A percentile compares a stretch with the other conserved stretches of the same genome.
phyloP scores from a whole-genome alignment of 2,888 invertebrate species.

The Tiliacea citrago region DNA sequence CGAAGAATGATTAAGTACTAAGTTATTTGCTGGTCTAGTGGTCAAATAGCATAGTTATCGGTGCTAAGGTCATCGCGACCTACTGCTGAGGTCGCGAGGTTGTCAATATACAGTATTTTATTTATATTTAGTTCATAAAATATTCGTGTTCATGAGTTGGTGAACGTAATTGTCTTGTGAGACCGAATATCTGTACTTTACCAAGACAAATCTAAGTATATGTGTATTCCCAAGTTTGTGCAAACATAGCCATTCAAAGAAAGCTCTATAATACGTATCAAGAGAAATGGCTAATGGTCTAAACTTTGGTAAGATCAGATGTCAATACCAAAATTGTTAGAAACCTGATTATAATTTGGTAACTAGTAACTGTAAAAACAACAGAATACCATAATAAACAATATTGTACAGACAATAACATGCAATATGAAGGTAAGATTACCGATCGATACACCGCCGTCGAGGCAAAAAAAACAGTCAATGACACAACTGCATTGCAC shows the following conservation, averaged over 20 bases:
- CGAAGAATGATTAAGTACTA: slow-evolving; percentile 23
- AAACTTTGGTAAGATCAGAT: background rate
- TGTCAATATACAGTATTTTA: slow-evolving; percentile 62
- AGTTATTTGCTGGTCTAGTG: slow-evolving; percentile 59
- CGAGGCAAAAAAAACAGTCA: slow-evolving; percentile 57
- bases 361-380: background rate
- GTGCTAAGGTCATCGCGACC: slow-evolving; percentile 68
- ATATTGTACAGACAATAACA: slow-evolving; percentile 18
- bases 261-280: background rate
- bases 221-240: background rate
- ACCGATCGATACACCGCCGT: slow-evolving; percentile 49
- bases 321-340: background rate
- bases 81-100: slow-evolving; percentile 54
- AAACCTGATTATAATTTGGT: background rate
- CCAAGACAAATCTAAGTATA: slow-evolving; percentile 7
- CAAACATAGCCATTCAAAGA: background rate
- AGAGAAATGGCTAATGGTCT: background rate
- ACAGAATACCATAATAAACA: background rate
- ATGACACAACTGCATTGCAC: slow-evolving; percentile 64
- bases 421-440: slow-evolving; percentile 48
- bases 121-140: slow-evolving; percentile 54
- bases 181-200: slow-evolving; percentile 8
- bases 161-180: slow-evolving; percentile 25
- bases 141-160: slow-evolving; percentile 20
- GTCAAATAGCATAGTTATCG: slow-evolving; percentile 63